These are phyloP conservation scores for Petroica traversi DNA, from an alignment of 2,113 vertebrate genomes.

Conservation along the genomic window DNA sequence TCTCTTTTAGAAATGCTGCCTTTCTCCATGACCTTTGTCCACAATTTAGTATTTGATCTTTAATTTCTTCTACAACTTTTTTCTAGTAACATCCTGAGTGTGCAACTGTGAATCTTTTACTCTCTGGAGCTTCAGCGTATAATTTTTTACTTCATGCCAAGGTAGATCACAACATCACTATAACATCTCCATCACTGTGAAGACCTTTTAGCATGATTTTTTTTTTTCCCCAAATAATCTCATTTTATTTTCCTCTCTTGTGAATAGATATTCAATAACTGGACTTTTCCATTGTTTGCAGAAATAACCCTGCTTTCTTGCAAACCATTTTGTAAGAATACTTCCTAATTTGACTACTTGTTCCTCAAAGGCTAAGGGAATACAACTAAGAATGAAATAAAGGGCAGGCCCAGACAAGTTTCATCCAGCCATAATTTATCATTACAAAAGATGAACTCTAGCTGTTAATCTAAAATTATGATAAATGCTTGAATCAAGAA, in stretches of 20 bases:
- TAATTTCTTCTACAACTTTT: neutral
- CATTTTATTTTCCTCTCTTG: neutral
- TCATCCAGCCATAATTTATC: constrained; percentile 36
- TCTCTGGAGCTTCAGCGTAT: neutral
- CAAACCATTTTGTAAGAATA: neutral
- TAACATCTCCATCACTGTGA: neutral
- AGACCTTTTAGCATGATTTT: neutral
- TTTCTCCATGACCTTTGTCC: neutral
- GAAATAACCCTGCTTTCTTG: constrained; percentile 19
- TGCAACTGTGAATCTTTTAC: neutral
- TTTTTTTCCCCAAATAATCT: neutral
- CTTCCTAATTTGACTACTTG: constrained; percentile 23
- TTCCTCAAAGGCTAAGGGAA: constrained; percentile 49
- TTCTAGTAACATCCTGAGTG: neutral
- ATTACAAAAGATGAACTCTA: constrained; percentile 31
- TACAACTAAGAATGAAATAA: constrained; percentile 24
- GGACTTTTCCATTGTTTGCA: neutral
- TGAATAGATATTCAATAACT: neutral
- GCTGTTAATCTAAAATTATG: constrained; percentile 25
- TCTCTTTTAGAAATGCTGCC: neutral
- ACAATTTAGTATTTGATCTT: neutral
- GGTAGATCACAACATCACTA: neutral
- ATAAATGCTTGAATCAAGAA: constrained; percentile 23
- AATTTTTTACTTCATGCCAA: neutral
- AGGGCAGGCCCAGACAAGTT: neutral